Percentiles rank a stretch among this genome's conserved stretches.
Conservation (phyloP, 2,888 invertebrate genomes). For the Xestobium rufovillosum region DNA sequence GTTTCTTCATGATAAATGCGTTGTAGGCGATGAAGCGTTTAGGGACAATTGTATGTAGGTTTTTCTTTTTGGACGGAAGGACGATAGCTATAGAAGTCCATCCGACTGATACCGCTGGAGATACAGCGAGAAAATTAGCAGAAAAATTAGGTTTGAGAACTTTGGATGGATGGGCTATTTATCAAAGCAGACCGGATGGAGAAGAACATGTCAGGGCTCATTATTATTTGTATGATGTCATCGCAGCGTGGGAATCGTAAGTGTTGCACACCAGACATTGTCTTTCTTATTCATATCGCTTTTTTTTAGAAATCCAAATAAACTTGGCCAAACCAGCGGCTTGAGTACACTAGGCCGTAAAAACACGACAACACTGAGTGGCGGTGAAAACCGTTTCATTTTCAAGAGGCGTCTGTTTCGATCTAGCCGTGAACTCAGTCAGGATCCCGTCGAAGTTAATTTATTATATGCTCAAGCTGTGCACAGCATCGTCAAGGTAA, state of each 20-base stretch:
- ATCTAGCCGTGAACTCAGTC: conserved; percentile 80
- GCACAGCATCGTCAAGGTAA: conserved; percentile 87
- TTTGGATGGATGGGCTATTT: conserved; percentile 91
- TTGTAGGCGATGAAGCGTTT: conserved; percentile 78
- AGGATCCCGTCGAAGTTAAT: conserved; percentile 92
- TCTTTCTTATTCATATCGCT: conserved; percentile 26
- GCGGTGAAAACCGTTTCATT: conserved; percentile 85
- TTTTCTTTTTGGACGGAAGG: conserved; percentile 90
- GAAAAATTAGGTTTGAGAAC: conserved; percentile 78
- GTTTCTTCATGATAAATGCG: no score
- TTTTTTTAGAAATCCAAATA: conserved; percentile 37
- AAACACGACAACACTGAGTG: conserved; percentile 63
- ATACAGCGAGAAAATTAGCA: conserved; percentile 81
- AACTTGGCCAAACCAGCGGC: conserved; percentile 35
- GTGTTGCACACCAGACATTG: conserved; percentile 33
- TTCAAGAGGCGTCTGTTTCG: conserved; percentile 87
- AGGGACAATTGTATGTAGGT: conserved; percentile 86
- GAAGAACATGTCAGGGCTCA: conserved; percentile 88
- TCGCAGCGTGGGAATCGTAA: conserved; percentile 90
- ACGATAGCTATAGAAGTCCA: conserved; percentile 94
- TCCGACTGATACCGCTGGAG: conserved; percentile 88
- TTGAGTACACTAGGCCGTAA: conserved; percentile 47
- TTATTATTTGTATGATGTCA: conserved; percentile 88
- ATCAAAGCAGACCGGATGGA: conserved; percentile 76
- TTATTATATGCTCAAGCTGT: conserved; percentile 92